Percentiles rank a stretch among this genome's conserved stretches.
Evolutionary conservation across 2,888 invertebrate species (phyloP).

Genomic region (Dromius quadrimaculatus): DNA sequence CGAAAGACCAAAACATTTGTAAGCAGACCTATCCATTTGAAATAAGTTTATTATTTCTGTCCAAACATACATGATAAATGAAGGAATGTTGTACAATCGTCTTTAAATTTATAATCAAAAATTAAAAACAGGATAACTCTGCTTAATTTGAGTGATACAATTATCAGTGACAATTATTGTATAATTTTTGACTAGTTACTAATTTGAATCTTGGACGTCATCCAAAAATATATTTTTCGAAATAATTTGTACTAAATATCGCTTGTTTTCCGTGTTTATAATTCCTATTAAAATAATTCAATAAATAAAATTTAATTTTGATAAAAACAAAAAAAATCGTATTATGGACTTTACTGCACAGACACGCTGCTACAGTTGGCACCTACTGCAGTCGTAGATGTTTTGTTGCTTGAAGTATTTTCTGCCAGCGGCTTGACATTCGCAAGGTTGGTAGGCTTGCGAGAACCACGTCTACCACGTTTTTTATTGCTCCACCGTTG

Average conservation of each 20-base stretch:
- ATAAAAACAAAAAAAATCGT: neutral
- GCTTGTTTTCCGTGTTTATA: neutral
- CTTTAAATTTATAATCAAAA: too few species aligned
- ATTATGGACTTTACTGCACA: neutral
- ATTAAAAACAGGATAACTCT: too few species aligned
- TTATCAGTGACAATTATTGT: too few species aligned
- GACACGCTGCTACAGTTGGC: slow-evolving; percentile 28
- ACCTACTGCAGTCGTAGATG: slow-evolving; percentile 10
- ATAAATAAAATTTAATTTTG: slow-evolving; percentile 3
- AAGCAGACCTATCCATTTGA: too few species aligned
- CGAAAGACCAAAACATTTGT: too few species aligned
- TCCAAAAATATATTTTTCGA: too few species aligned
- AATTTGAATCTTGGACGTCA: too few species aligned
- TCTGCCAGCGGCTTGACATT: slow-evolving; percentile 65
- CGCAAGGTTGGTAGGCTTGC: slow-evolving; percentile 57
- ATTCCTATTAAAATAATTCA: neutral
- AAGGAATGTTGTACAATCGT: too few species aligned
- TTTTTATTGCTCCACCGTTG: slow-evolving; percentile 61
- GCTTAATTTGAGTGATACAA: too few species aligned
- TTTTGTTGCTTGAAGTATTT: slow-evolving; percentile 47
- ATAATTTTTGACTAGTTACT: too few species aligned
- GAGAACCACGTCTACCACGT: slow-evolving; percentile 67
- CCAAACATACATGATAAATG: too few species aligned
- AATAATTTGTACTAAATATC: slow-evolving; percentile 18
- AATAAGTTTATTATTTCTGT: too few species aligned